Conservation (phyloP, 2,888 invertebrate genomes). For the Zaprionus obscuricornis region DNA sequence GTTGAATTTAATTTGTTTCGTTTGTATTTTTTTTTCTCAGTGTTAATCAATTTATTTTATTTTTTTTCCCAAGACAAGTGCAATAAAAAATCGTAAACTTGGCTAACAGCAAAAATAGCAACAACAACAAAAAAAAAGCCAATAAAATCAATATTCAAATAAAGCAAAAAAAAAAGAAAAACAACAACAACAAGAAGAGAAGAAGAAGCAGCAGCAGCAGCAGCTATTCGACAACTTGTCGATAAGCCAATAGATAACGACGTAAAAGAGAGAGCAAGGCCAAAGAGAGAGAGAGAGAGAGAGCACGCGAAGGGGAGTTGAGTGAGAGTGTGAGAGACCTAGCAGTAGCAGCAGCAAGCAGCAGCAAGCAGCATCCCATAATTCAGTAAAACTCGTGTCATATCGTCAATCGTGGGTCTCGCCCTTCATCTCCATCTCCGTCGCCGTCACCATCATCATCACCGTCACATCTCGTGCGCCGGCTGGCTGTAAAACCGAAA, state of each 20-base stretch:
- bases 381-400: no score
- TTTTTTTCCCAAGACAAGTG: constrained; percentile 51
- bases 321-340: constrained; percentile 1
- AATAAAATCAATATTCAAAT: constrained; percentile 73
- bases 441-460: no score
- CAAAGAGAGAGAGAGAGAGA: constrained; percentile 1
- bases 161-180: constrained; percentile 41
- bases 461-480: no score
- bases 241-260: constrained; percentile 59
- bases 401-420: no score
- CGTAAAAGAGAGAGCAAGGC: neutral
- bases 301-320: no score
- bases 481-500: constrained; percentile 83
- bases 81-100: constrained; percentile 52
- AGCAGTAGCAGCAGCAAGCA: constrained; percentile 6
- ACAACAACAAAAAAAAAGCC: constrained; percentile 29
- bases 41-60: constrained; percentile 19
- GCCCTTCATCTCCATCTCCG: no score
- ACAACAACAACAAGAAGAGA: constrained; percentile 24
- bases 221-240: constrained; percentile 55
- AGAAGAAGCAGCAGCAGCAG: constrained; percentile 26
- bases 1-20: constrained; percentile 22
- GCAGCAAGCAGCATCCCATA: constrained; percentile 51
- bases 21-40: neutral
- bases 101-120: neutral